Evolutionary conservation across 2,888 invertebrate species (phyloP), one percentile per base, ranked within the genome.

Genomic region (Drosophila pegasa): DNA sequence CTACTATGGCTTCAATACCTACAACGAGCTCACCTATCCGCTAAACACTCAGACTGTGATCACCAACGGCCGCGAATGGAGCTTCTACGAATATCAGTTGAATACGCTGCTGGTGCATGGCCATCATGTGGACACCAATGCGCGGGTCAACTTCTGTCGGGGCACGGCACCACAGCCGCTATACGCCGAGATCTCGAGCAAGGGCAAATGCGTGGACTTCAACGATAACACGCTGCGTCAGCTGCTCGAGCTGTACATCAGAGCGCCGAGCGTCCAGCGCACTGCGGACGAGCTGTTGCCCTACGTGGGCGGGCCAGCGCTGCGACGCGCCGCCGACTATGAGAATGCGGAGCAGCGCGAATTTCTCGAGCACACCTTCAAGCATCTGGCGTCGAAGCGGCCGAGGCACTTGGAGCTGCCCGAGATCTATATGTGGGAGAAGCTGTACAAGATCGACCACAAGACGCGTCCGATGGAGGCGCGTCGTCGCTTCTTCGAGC

Each of bases 1-100:
- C 90, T 95, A 95, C 90, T 95, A 96, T 92, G 97, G 99, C 22
- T 99, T 99, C 91, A 97, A 96, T 35, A 96, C 97, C 16, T 97
- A 94, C 90, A 96, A 97, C 80, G 99, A 99, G 77, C 84, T 98
- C 18, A 97, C 97, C 0, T 98, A 98, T 91, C 99, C 99, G 0
- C 91, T 99, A 60, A 95, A 95, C 0, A 96, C 97, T 4, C 99
- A 99, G 94, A 95, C 96, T 16, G 93, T 98, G 14, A 93, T 98
- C 38, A 97, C 98, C 0, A 96, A 99, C 92, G 99, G 99, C 0
- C 94, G 96, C 75, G 90, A 94, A 4, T 98, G 97, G 95, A 96
- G 96, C 0, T 96, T 99, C 76, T 97, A 96, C 89, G 94, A 95
- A 14, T 99, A 98, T 90, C 99, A 99, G 91, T 92, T 99, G 62